Evolutionary conservation across 2,113 vertebrate species (phyloP).

Genomic region (Macrotis lagotis): DNA sequence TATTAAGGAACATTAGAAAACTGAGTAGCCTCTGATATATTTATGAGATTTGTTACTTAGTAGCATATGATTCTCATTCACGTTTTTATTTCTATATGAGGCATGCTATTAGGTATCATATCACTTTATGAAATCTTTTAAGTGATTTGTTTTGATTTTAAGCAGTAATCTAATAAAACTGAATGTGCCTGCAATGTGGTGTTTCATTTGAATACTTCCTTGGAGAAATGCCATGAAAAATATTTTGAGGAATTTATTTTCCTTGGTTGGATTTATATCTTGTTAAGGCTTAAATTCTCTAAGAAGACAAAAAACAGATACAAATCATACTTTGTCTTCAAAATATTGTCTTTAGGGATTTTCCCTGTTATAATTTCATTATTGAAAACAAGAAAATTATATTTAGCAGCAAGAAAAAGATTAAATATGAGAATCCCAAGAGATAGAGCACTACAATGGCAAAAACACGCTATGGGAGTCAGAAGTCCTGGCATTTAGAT

Average conservation of each 20-base stretch:
- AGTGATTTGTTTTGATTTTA: slow-evolving; percentile 68
- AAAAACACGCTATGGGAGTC: not conserved
- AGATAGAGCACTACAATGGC: not conserved
- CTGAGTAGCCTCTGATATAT: too few relatives aligned
- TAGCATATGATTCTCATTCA: not conserved
- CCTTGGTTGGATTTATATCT: slow-evolving; percentile 59
- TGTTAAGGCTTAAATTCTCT: slow-evolving; percentile 74
- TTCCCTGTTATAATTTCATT: not conserved
- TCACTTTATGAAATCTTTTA: slow-evolving; percentile 58
- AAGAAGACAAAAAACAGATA: slow-evolving; percentile 74
- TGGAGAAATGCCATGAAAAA: slow-evolving; percentile 67
- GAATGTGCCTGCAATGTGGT: slow-evolving; percentile 75
- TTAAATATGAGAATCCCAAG: not conserved
- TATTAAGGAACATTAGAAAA: not conserved
- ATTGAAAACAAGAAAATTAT: not conserved
- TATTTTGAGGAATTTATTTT: slow-evolving; percentile 80
- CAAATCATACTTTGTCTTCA: slow-evolving; percentile 68
- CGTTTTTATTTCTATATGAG: slow-evolving; percentile 24
- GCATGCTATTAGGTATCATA: slow-evolving; percentile 28
- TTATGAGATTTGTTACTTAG: not conserved
- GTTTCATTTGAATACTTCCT: slow-evolving; percentile 73
- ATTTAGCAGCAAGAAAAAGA: not conserved
- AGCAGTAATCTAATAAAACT: slow-evolving; percentile 60
- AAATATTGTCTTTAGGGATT: slow-evolving; percentile 22
- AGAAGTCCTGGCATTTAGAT: not conserved